phyloP scores from a whole-genome alignment of 1,140 invertebrate genomes.

The Berghia stephanieae region DNA sequence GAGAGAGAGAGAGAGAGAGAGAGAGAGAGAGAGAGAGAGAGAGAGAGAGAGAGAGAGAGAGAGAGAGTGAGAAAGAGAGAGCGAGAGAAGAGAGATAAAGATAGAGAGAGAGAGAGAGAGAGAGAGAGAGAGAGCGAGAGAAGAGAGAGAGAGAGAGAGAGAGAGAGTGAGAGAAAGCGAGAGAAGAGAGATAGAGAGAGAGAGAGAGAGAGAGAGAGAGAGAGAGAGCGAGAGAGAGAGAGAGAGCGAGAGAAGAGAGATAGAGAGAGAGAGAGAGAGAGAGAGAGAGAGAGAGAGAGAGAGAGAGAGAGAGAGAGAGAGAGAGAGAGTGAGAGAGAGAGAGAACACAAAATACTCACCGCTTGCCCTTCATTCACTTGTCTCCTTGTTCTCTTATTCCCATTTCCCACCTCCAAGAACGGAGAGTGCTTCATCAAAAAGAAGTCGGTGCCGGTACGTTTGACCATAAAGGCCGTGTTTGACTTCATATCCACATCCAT shows the following conservation, averaged over 20 bases:
- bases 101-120: constrained; percentile 3
- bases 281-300: neutral
- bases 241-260: neutral
- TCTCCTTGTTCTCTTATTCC: neutral
- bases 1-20: no score
- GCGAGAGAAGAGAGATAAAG: neutral
- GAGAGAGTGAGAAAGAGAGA: neutral
- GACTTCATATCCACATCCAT: constrained; percentile 41
- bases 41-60: neutral
- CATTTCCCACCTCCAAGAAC: neutral
- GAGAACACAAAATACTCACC: neutral
- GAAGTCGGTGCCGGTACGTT: constrained; percentile 11
- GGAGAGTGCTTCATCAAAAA: neutral
- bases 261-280: neutral
- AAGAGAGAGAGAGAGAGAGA: constrained; percentile 5
- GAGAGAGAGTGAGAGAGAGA: neutral
- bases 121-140: constrained; percentile 6
- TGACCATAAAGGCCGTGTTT: constrained; percentile 23
- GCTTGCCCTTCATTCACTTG: neutral
- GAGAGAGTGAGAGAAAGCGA: neutral
- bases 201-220: neutral
- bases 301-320: neutral
- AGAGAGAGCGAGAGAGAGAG: neutral
- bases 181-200: neutral
- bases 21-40: neutral